These are phyloP conservation scores for Dilophus febrilis DNA, from an alignment of 2,888 invertebrate genomes.

Conservation along the genomic window DNA sequence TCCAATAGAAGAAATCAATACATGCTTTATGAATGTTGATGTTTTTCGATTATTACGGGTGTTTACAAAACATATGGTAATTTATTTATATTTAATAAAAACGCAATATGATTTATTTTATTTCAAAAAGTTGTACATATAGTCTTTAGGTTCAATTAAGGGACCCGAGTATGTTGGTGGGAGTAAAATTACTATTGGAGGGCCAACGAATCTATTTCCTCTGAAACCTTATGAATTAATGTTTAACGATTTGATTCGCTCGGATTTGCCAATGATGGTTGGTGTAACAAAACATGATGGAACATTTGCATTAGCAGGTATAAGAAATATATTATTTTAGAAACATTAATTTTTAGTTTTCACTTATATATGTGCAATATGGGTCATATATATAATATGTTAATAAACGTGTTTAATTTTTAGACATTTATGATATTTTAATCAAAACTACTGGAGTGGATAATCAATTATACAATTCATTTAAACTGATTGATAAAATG, in stretches of 20 bases:
- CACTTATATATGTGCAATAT: too few species aligned
- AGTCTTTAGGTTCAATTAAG: conserved; percentile 10
- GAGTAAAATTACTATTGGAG: conserved; percentile 21
- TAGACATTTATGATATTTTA: conserved; percentile 14
- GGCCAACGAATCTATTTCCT: conserved; percentile 18
- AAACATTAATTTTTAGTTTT: too few species aligned
- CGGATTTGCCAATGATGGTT: conserved; percentile 29
- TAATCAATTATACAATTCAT: conserved; percentile 4
- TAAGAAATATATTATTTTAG: too few species aligned
- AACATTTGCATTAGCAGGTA: conserved; percentile 29
- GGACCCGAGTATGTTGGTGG: conserved; percentile 21
- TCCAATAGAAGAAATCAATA: conserved; percentile 20
- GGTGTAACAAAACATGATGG: conserved; percentile 34
- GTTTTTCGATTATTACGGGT: conserved; percentile 20
- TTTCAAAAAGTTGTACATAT: background rate
- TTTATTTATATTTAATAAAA: conserved; percentile 12
- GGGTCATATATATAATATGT: too few species aligned
- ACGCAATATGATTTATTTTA: conserved; percentile 12
- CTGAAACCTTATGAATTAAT: conserved; percentile 20
- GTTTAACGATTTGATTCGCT: conserved; percentile 4
- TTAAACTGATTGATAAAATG: conserved; percentile 7
- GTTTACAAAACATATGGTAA: conserved; percentile 16
- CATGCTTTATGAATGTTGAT: conserved; percentile 21
- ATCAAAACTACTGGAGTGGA: conserved; percentile 1
- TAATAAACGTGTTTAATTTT: too few species aligned